phyloP scores from a whole-genome alignment of 2,797 vertebrate species.

The Phyllotis vaccarum region DNA sequence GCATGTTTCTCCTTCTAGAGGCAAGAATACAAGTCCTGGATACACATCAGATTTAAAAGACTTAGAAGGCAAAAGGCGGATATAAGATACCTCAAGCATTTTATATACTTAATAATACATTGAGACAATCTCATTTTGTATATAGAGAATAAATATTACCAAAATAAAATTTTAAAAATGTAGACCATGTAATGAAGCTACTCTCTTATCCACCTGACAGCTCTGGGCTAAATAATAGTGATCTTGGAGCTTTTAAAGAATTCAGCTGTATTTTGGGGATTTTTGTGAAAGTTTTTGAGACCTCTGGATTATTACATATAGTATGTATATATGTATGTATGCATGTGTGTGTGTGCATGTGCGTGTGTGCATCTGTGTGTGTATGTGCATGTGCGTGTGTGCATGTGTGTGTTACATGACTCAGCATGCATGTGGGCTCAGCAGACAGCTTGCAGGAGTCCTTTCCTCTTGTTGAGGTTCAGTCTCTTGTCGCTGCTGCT shows the following conservation, averaged over 20 bases:
- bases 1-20: too few relatives aligned
- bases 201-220: neutral
- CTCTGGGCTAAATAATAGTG: neutral
- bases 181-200: neutral
- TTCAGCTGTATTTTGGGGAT: neutral
- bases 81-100: neutral
- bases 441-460: neutral
- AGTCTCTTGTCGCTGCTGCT: neutral
- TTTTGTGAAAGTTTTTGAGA: neutral
- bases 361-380: neutral
- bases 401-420: neutral
- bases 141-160: conserved; percentile 24
- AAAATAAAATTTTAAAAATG: conserved; percentile 13
- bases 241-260: neutral
- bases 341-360: neutral
- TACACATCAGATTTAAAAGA: neutral
- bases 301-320: neutral
- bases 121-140: neutral
- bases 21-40: neutral
- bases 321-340: neutral
- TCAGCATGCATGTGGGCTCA: neutral
- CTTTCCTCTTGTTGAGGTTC: neutral
- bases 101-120: neutral
- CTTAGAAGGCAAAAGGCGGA: neutral
- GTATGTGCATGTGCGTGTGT: neutral